Percentiles rank a stretch among this genome's conserved stretches.
phyloP scores from a whole-genome alignment of 2,797 vertebrate genomes.

The Catostomus latipinnis region DNA sequence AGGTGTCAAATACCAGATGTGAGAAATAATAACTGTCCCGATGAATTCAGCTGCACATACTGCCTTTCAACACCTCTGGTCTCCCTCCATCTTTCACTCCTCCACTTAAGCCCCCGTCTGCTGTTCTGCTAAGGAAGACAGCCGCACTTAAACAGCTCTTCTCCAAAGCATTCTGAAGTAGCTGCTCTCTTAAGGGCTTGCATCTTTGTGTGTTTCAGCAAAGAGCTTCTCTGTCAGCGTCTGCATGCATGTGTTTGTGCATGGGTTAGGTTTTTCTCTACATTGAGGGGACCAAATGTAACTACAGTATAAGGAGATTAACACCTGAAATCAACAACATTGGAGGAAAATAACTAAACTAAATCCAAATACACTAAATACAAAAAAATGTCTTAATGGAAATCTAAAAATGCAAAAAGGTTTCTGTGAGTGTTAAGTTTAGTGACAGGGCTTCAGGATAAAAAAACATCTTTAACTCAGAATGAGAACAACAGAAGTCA shows the following conservation, averaged over 20 bases:
- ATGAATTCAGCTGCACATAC: constrained; percentile 61
- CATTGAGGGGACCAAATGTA: too few species aligned
- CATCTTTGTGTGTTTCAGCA: constrained; percentile 4
- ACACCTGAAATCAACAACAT: too few species aligned
- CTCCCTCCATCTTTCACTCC: constrained; percentile 19
- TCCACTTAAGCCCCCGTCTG: constrained; percentile 32
- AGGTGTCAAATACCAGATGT: constrained; percentile 78
- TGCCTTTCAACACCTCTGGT: constrained; percentile 39
- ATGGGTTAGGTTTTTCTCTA: background rate
- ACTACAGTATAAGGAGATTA: too few species aligned
- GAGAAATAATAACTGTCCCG: constrained; percentile 73
- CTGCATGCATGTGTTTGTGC: constrained; percentile 33
- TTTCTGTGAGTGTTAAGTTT: too few species aligned
- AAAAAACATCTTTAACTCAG: too few species aligned
- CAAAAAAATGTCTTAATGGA: too few species aligned
- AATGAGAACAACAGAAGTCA: too few species aligned
- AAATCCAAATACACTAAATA: too few species aligned
- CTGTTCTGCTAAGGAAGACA: constrained; percentile 4
- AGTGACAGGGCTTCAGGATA: too few species aligned
- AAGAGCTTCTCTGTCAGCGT: constrained; percentile 35
- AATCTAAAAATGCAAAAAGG: too few species aligned
- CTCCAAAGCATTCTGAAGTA: constrained; percentile 52
- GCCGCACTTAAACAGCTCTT: constrained; percentile 49
- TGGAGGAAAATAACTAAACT: too few species aligned
- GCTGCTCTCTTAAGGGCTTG: constrained; percentile 46